phyloP scores from a whole-genome alignment of 2,888 invertebrate genomes.

The Leucozona laternaria region DNA sequence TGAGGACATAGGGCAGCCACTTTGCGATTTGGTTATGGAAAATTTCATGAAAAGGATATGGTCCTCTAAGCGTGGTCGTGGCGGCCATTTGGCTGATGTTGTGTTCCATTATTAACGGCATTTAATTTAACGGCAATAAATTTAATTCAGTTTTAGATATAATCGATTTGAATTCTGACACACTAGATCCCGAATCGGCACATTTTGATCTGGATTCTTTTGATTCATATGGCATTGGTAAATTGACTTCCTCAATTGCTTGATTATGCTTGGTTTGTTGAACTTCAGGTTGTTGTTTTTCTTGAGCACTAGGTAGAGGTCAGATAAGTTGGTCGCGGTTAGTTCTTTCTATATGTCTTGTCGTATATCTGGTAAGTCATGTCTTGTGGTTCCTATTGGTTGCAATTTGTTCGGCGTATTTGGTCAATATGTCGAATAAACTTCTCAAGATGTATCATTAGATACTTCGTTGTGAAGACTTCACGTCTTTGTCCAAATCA shows the following conservation, averaged over 20 bases:
- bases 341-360: neutral
- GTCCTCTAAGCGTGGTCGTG: too few relatives aligned
- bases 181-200: neutral
- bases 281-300: neutral
- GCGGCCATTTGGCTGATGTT: too few relatives aligned
- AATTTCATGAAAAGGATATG: too few relatives aligned
- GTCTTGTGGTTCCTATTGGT: neutral
- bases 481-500: neutral
- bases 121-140: too few relatives aligned
- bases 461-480: slow-evolving; percentile 6
- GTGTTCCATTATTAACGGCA: too few relatives aligned
- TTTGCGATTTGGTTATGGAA: too few relatives aligned
- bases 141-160: too few relatives aligned
- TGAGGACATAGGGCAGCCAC: too few relatives aligned
- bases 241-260: neutral
- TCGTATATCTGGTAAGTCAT: neutral
- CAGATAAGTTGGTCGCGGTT: neutral
- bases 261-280: neutral
- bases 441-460: neutral
- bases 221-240: neutral
- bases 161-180: too few relatives aligned
- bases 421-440: neutral
- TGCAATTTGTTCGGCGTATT: neutral
- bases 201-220: neutral
- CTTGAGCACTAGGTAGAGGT: slow-evolving; percentile 3